These are phyloP conservation scores for Scomber japonicus DNA, from an alignment of 2,113 vertebrate species.

Conservation along the genomic window DNA sequence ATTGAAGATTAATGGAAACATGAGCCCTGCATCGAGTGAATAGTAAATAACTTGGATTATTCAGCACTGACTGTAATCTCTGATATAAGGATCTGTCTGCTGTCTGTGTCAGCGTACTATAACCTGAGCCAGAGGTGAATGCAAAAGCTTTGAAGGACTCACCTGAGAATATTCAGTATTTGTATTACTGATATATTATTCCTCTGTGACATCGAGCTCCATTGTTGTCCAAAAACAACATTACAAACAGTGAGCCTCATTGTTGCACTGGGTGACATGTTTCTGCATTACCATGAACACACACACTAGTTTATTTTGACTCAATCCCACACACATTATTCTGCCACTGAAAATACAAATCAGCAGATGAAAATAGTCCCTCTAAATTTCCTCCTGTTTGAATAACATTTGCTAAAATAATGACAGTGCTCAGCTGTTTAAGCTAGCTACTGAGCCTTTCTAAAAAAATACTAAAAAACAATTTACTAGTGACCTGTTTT, in stretches of 20 bases:
- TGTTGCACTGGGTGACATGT: not conserved
- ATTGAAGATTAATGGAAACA: conserved; percentile 66
- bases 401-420: too few species aligned
- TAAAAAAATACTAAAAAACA: too few species aligned
- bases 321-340: not conserved
- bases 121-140: conserved; percentile 2
- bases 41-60: conserved; percentile 49
- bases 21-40: conserved; percentile 33
- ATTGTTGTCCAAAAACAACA: not conserved
- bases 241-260: conserved; percentile 1
- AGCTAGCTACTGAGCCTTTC: too few species aligned
- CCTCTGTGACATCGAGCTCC: not conserved
- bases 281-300: not conserved
- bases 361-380: not conserved
- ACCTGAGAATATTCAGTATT: not conserved
- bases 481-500: too few species aligned
- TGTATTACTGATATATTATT: not conserved
- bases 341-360: not conserved
- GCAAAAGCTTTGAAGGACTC: not conserved
- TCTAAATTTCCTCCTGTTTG: not conserved
- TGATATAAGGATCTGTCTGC: conserved; percentile 13
- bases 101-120: conserved; percentile 11
- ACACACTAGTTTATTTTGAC: conserved; percentile 5
- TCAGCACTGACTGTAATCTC: conserved; percentile 34
- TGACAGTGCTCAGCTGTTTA: too few species aligned